A percentile compares a stretch with the other conserved stretches of the same genome.
These are phyloP conservation scores for Mystacides longicornis DNA, from an alignment of 2,888 invertebrate species.

Conservation along the genomic window DNA sequence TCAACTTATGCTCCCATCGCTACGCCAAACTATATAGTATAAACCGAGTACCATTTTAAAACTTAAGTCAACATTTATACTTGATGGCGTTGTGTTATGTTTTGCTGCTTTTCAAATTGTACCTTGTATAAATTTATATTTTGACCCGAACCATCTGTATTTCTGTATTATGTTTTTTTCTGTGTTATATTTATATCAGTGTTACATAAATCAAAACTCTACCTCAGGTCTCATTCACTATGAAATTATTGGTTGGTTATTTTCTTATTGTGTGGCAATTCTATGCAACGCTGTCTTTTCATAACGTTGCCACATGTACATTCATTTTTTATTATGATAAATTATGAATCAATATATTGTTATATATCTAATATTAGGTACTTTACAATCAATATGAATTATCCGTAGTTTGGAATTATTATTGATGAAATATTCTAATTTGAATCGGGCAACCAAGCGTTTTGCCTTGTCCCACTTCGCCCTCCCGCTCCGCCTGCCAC, in stretches of 20 bases:
- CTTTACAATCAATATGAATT: background rate
- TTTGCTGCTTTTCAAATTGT: constrained; percentile 17
- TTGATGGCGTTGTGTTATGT: constrained; percentile 16
- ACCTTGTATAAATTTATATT: background rate
- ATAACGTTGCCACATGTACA: background rate
- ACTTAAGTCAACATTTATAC: constrained; percentile 26
- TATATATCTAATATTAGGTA: background rate
- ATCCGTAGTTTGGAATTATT: background rate
- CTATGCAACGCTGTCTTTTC: background rate
- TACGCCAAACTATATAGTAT: too few species aligned
- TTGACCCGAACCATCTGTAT: background rate
- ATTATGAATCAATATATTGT: background rate
- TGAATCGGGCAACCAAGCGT: constrained; percentile 7
- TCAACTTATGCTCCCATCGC: too few species aligned
- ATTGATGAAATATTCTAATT: background rate
- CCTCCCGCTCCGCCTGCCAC: constrained; percentile 12
- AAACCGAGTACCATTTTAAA: constrained; percentile 5
- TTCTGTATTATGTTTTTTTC: background rate
- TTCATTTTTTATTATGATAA: background rate
- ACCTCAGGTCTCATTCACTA: background rate
- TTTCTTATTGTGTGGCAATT: background rate
- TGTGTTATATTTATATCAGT: too few species aligned
- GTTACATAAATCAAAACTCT: background rate
- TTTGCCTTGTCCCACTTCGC: constrained; percentile 11
- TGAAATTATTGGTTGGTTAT: background rate